A percentile compares a stretch with the other conserved stretches of the same genome.
Conservation (phyloP, 2,113 vertebrate species). For the Eidolon helvum region DNA sequence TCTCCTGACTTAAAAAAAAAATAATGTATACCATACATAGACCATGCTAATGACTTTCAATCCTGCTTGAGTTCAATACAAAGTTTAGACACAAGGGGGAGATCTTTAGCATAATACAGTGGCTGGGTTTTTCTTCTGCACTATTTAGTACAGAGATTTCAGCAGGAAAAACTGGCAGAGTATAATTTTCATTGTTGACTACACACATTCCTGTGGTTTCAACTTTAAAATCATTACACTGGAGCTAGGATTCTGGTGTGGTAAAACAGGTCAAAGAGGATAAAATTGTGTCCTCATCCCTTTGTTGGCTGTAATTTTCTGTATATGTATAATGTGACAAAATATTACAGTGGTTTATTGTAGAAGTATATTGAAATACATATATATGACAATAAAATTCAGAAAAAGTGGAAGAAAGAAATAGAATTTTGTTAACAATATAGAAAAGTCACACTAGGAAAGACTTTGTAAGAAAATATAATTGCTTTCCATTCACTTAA, state of each 20-base stretch:
- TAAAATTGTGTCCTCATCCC: background rate
- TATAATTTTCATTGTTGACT: slow-evolving; percentile 6
- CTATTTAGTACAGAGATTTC: background rate
- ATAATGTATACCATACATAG: too few species aligned
- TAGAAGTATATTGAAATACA: background rate
- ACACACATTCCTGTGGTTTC: slow-evolving; percentile 40
- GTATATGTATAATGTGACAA: background rate
- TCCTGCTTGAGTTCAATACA: slow-evolving; percentile 42
- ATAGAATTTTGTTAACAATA: background rate
- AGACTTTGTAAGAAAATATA: background rate
- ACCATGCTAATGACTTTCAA: background rate
- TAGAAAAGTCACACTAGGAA: background rate
- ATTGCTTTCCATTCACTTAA: background rate
- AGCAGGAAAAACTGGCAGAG: background rate
- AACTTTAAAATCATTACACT: slow-evolving; percentile 4
- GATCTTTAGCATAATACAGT: background rate
- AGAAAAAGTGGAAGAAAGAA: background rate
- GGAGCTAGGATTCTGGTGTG: background rate
- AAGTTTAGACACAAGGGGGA: slow-evolving; percentile 58
- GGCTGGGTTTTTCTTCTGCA: background rate
- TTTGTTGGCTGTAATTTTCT: background rate
- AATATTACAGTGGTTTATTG: background rate
- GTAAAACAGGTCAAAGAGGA: background rate
- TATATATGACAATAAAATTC: background rate
- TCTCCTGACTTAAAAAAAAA: background rate